Evolutionary conservation across 2,888 invertebrate genomes (phyloP).

Genomic region (Cancer borealis): DNA sequence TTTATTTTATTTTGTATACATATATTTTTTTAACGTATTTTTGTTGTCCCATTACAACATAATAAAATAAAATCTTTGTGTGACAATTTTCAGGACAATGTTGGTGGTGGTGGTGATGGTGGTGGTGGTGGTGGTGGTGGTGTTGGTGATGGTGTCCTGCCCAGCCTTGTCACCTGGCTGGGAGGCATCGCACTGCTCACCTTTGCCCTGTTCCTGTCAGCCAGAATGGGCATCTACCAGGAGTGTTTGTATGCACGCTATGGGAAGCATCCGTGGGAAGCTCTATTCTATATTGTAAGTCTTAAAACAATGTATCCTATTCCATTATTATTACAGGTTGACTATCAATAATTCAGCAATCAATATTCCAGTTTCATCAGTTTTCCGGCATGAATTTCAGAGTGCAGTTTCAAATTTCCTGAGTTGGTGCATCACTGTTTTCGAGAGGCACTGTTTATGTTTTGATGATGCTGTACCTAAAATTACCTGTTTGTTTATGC

Average conservation of each 20-base stretch:
- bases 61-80: background rate
- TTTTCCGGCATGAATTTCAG: no score
- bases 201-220: constrained; percentile 93
- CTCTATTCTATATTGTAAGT: constrained; percentile 89
- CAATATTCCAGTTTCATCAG: no score
- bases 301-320: constrained; percentile 78
- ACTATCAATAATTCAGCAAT: no score
- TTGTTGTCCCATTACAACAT: no score
- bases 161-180: constrained; percentile 70
- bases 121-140: background rate
- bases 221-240: constrained; percentile 94
- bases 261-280: constrained; percentile 95
- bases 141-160: background rate
- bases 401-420: no score
- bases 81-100: background rate
- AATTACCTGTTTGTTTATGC: no score
- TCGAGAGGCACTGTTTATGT: no score
- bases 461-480: no score
- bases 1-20: no score
- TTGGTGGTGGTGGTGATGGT: background rate
- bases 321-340: no score
- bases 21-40: no score
- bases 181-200: constrained; percentile 89
- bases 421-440: no score
- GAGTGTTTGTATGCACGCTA: constrained; percentile 90